A percentile compares a stretch with the other conserved stretches of the same genome.
Conservation (phyloP, 2,797 vertebrate genomes). For the Myotis pilosus region DNA sequence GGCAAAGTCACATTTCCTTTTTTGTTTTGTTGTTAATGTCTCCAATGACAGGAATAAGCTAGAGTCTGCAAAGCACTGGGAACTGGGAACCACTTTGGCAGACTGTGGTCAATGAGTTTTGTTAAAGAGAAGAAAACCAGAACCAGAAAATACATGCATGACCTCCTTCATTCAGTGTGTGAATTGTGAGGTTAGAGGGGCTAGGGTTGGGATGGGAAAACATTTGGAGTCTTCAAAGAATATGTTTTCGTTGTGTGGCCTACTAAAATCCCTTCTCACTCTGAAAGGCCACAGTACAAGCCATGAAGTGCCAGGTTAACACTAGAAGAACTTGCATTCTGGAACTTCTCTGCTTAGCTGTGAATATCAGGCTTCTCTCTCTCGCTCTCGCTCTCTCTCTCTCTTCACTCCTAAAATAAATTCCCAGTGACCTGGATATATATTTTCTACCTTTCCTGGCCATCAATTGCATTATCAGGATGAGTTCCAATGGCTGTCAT, state of each 20-base stretch:
- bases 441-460: neutral
- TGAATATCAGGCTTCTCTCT: neutral
- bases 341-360: neutral
- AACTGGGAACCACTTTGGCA: neutral
- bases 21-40: neutral
- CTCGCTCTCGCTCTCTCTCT: too few species aligned
- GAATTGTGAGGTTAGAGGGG: neutral
- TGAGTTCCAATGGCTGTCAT: neutral
- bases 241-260: neutral
- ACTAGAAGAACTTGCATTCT: neutral
- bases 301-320: neutral
- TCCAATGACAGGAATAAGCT: neutral
- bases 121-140: neutral
- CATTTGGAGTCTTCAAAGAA: neutral
- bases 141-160: neutral
- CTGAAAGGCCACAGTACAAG: neutral
- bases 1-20: neutral
- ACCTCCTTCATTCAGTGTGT: too few species aligned
- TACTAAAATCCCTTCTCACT: neutral
- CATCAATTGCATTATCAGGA: neutral
- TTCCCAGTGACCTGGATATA: neutral
- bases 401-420: neutral
- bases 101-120: neutral
- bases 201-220: neutral
- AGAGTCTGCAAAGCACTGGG: neutral